Evolutionary conservation across 2,113 vertebrate species (phyloP).

Genomic region (Hippocampus guttulatus): DNA sequence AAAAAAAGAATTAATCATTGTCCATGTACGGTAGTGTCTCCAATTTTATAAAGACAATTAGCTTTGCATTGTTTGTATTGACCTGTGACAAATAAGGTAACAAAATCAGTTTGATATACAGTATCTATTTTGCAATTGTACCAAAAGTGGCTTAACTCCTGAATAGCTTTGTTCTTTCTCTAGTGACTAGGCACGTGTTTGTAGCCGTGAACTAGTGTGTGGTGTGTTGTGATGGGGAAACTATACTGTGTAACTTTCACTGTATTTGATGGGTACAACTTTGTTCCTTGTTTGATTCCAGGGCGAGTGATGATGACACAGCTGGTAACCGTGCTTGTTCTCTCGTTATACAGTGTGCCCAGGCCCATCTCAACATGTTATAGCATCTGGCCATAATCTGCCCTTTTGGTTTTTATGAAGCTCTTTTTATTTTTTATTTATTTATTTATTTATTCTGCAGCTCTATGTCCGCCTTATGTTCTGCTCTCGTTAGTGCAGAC

Average conservation of each 20-base stretch:
- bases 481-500: not conserved
- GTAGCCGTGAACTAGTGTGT: slow-evolving; percentile 74
- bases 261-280: slow-evolving; percentile 64
- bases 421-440: slow-evolving; percentile 6
- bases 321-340: slow-evolving; percentile 51
- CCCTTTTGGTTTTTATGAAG: slow-evolving; percentile 1
- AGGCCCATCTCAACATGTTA: slow-evolving; percentile 12
- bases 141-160: slow-evolving; percentile 99
- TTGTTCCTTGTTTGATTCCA: slow-evolving; percentile 60
- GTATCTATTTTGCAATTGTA: slow-evolving; percentile 91
- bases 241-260: slow-evolving; percentile 59
- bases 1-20: slow-evolving; percentile 76
- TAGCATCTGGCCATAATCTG: slow-evolving; percentile 19
- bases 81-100: slow-evolving; percentile 58
- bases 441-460: not conserved
- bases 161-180: slow-evolving; percentile 77
- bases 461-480: not conserved
- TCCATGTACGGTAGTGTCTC: slow-evolving; percentile 82
- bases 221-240: slow-evolving; percentile 74
- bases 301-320: slow-evolving; percentile 60
- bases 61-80: slow-evolving; percentile 94
- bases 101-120: slow-evolving; percentile 87
- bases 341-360: slow-evolving; percentile 33
- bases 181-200: slow-evolving; percentile 77
- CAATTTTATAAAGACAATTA: slow-evolving; percentile 93